A percentile compares a stretch with the other conserved stretches of the same genome.
phyloP scores from a whole-genome alignment of 2,113 vertebrate species.

The Gallinago jamesoni region DNA sequence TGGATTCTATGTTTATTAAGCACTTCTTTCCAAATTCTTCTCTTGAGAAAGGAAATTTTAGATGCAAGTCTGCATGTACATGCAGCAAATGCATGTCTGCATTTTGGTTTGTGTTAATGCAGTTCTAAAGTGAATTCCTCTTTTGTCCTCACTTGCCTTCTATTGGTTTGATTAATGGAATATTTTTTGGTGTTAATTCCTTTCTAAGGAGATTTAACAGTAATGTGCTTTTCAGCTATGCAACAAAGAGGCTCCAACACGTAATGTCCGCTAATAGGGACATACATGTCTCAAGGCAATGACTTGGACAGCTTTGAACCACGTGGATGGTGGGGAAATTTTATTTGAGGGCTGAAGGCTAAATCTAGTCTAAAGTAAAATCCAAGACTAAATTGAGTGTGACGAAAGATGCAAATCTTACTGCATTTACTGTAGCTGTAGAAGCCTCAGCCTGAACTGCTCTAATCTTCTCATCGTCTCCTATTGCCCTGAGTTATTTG shows the following conservation, averaged over 20 bases:
- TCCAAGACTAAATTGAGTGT: not conserved
- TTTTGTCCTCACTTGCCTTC: not conserved
- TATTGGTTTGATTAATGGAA: not conserved
- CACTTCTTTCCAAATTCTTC: not conserved
- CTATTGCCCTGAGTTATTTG: not conserved
- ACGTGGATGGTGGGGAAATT: not conserved
- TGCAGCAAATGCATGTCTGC: not conserved
- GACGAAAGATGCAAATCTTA: not conserved
- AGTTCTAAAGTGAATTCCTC: not conserved
- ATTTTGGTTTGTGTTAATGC: not conserved
- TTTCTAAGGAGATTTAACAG: not conserved
- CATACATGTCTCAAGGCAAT: not conserved
- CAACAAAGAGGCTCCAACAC: not conserved
- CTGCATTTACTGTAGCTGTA: not conserved
- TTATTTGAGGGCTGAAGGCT: not conserved
- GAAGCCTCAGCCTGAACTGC: not conserved
- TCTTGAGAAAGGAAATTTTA: not conserved
- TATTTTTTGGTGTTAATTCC: not conserved
- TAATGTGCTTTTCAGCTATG: not conserved
- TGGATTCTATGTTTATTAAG: not conserved
- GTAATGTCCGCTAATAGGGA: not conserved
- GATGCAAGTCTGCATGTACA: not conserved
- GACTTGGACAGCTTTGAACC: not conserved
- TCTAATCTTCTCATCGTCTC: not conserved
- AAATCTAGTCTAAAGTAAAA: not conserved